These are phyloP conservation scores for Toxostoma redivivum DNA, from an alignment of 2,113 vertebrate species.

Conservation along the genomic window DNA sequence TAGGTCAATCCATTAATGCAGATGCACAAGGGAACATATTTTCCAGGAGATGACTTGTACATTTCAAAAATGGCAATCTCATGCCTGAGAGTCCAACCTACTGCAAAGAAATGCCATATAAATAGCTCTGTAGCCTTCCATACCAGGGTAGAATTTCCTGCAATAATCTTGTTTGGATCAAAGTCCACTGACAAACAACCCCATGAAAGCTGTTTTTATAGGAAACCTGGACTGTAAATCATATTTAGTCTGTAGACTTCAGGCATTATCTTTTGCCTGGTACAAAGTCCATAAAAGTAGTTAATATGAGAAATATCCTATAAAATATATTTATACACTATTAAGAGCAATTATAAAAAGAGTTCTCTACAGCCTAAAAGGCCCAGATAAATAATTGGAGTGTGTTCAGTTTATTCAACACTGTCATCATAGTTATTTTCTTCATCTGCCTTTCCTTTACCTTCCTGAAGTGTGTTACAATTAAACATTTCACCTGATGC, in stretches of 20 bases:
- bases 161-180: conserved; percentile 7
- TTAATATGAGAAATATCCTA: neutral
- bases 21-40: neutral
- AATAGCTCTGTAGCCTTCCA: conserved; percentile 32
- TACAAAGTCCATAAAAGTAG: neutral
- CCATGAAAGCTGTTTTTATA: conserved; percentile 13
- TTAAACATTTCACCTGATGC: neutral
- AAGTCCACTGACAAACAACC: conserved; percentile 8
- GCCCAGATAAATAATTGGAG: neutral
- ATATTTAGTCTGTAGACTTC: neutral
- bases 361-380: neutral
- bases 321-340: conserved; percentile 33
- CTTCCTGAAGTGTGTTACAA: neutral
- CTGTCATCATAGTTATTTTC: neutral
- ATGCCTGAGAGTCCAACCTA: neutral
- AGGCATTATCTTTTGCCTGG: neutral
- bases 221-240: conserved; percentile 10
- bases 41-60: neutral
- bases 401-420: neutral
- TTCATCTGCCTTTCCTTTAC: neutral
- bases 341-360: conserved; percentile 12
- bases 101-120: conserved; percentile 25
- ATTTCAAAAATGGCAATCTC: neutral
- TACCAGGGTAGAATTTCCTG: neutral
- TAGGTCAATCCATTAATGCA: neutral